These are phyloP conservation scores for Dicyrtomina minuta DNA, from an alignment of 2,888 invertebrate species.

Conservation along the genomic window DNA sequence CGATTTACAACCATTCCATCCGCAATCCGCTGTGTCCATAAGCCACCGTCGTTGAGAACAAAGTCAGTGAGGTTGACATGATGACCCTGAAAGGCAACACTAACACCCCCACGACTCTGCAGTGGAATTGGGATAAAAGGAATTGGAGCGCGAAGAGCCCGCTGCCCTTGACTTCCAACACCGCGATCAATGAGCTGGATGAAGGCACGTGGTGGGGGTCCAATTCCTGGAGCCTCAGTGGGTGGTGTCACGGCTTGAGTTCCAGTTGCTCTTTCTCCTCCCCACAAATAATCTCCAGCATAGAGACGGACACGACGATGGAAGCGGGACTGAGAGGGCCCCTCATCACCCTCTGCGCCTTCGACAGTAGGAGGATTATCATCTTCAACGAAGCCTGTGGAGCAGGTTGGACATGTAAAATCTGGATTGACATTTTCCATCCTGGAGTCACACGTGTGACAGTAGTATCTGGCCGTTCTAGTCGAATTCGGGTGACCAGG, in stretches of 20 bases:
- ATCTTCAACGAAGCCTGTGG: conserved; percentile 87
- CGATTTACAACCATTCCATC: too few relatives aligned
- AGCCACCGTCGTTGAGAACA: too few relatives aligned
- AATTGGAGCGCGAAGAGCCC: too few relatives aligned
- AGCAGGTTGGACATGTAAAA: conserved; percentile 83
- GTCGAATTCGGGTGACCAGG: background rate
- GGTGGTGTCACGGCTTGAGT: conserved; percentile 37
- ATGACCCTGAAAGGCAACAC: conserved; percentile 94
- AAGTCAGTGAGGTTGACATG: conserved; percentile 87
- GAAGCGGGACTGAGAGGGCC: too few relatives aligned
- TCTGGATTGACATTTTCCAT: conserved; percentile 70
- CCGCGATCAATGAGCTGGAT: conserved; percentile 76
- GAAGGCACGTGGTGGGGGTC: background rate
- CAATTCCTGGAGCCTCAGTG: background rate
- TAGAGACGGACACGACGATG: background rate
- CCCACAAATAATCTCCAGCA: background rate
- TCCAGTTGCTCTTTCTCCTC: conserved; percentile 15
- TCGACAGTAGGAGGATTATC: conserved; percentile 65
- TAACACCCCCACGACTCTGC: conserved; percentile 92
- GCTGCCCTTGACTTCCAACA: conserved; percentile 83
- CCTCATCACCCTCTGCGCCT: too few relatives aligned
- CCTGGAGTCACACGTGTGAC: conserved; percentile 86
- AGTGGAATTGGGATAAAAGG: too few relatives aligned
- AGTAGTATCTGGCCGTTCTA: conserved; percentile 69
- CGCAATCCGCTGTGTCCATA: too few relatives aligned